Conservation (phyloP, 37 sponge, comb jelly and placozoan genomes). For the Ephydatia muelleri region DNA sequence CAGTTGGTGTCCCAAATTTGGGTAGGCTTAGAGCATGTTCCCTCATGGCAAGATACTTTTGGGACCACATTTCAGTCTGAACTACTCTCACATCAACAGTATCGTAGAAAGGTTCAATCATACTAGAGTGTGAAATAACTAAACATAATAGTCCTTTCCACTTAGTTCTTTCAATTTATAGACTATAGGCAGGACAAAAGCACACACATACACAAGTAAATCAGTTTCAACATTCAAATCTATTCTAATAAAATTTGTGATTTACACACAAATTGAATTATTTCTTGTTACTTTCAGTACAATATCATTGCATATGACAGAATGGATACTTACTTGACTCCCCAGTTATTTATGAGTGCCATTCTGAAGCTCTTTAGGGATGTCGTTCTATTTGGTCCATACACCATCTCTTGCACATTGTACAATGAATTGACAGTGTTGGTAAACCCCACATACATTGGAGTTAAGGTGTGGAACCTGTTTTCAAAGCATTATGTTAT, state of each 20-base stretch:
- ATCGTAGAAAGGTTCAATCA: conserved; percentile 58
- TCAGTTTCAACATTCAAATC: no score
- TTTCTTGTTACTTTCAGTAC: no score
- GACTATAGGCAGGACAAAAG: no score
- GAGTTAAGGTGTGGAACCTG: conserved; percentile 55
- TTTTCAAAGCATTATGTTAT: background rate
- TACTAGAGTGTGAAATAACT: no score
- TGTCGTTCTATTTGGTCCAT: conserved; percentile 14
- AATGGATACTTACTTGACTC: conserved; percentile 21
- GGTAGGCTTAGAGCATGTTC: conserved; percentile 46
- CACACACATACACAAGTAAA: no score
- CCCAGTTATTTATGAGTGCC: conserved; percentile 66
- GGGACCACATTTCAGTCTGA: conserved; percentile 32
- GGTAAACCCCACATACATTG: conserved; percentile 50
- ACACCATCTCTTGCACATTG: conserved; percentile 59
- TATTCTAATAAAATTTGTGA: no score
- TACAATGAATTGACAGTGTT: conserved; percentile 46
- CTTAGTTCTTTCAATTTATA: no score
- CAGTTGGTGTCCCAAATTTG: conserved; percentile 56
- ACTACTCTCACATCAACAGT: conserved; percentile 18
- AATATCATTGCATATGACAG: background rate
- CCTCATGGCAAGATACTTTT: conserved; percentile 31
- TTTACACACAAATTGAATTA: no score
- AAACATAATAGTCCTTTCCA: no score
- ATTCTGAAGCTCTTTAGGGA: conserved; percentile 25